phyloP scores from a whole-genome alignment of 2,797 vertebrate genomes.

The Diceros bicornis region DNA sequence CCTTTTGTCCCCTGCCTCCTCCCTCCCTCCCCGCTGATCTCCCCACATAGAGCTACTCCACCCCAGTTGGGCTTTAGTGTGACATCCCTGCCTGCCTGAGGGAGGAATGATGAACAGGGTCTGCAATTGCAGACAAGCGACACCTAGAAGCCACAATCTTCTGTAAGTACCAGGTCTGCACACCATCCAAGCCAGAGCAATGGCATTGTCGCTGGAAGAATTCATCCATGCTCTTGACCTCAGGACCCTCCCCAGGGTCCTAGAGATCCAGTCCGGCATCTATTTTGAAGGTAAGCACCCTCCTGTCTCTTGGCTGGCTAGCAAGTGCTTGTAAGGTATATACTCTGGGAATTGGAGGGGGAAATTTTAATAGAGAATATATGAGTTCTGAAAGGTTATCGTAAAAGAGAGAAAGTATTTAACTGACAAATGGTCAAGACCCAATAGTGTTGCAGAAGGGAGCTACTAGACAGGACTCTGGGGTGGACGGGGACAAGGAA shows the following conservation, averaged over 20 bases:
- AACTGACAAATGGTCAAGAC: not conserved
- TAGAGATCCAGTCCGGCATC: conserved; percentile 93
- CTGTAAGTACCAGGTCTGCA: conserved; percentile 4
- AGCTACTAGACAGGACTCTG: not conserved
- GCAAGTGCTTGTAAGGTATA: not conserved
- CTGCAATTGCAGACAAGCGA: conserved; percentile 1
- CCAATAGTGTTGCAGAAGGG: not conserved
- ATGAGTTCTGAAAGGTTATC: not conserved
- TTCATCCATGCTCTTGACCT: conserved; percentile 91
- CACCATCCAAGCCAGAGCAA: conserved; percentile 76
- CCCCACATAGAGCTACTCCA: not conserved
- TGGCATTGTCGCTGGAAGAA: conserved; percentile 91
- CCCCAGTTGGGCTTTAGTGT: not conserved
- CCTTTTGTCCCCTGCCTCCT: conserved; percentile 38
- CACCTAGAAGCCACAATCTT: not conserved
- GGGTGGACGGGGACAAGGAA: not conserved
- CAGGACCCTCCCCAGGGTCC: conserved; percentile 91
- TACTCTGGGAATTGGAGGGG: not conserved
- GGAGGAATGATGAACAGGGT: conserved; percentile 53
- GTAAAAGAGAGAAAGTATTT: not conserved
- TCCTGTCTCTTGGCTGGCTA: not conserved
- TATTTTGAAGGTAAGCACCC: conserved; percentile 91
- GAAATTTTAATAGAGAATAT: not conserved
- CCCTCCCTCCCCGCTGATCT: conserved; percentile 51
- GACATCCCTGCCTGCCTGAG: not conserved